Evolutionary conservation across 2,888 invertebrate genomes (phyloP), one percentile per base, ranked within the genome.

Genomic region (Calephelis perditalis): DNA sequence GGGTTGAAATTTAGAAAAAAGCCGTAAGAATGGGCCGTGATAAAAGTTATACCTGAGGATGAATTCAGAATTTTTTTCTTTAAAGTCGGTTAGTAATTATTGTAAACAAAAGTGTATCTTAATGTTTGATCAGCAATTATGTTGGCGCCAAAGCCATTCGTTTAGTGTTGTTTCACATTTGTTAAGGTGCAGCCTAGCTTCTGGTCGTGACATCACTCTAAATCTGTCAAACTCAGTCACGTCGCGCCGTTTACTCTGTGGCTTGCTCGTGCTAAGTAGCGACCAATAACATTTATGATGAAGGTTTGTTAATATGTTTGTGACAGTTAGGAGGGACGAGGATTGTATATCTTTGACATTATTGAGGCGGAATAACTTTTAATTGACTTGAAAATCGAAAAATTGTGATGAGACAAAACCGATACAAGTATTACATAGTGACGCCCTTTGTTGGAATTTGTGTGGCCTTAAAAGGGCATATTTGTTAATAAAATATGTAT

Each of bases 181-280:
- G 52, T 36, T 52, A 35, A 52, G 52, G 52, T 52, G 35, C 52
- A 36, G 52, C 11, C 35, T 7, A 52, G 52, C 36, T 52, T 52
- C 52, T 52, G 52, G 52, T 52, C 36, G 11, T 52, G 52, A 52
- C 52, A 10, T 52, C 52, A 52, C 52, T 52, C 52, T 52, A 52
- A 52, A 35, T 52, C 52, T 52, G 52, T 52, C 52, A 52, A 52
- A 52, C 36, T 52, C 52, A 52, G 52, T 52, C 52, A 52, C 52
- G 52, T 49, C 49, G 49, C 49, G 49, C 9, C 35, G 49, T 52
- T 52, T 52, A 10, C 36, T 52, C 36, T 11, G 35, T 35, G 52
- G 52, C 7, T 52, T 11, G 7, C 7, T 36, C 36, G 36, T 52
- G 52, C 36, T 52, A 52, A 52, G 11, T 35, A 35, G 52, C 35